phyloP scores from a whole-genome alignment of 92 coral and sea anemone species.

The Virgularia gustaviana region DNA sequence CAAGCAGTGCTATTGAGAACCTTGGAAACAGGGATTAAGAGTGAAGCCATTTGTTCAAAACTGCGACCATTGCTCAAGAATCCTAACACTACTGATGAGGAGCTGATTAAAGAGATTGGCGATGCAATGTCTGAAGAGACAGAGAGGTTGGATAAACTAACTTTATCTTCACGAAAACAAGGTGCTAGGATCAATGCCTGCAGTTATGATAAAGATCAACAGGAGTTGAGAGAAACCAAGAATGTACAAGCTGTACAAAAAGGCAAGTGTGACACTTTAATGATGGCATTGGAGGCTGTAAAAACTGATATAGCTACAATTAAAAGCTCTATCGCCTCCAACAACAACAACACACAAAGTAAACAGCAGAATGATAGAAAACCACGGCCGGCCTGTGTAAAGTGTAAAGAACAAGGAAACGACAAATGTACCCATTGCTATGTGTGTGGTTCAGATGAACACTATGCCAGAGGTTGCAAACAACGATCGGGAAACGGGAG shows the following conservation, averaged over 20 bases:
- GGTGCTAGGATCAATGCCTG: no score
- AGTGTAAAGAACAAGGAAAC: not conserved
- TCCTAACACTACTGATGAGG: not conserved
- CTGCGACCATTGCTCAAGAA: not conserved
- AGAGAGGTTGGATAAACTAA: conserved; percentile 8
- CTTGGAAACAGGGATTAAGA: not conserved
- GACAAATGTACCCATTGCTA: conserved; percentile 20
- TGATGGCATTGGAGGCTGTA: not conserved
- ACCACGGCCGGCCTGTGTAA: conserved; percentile 1
- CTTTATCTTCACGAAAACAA: conserved; percentile 17
- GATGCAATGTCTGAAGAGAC: conserved; percentile 33
- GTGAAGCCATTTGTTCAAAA: conserved; percentile 1
- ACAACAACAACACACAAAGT: not conserved
- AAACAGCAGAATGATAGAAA: not conserved
- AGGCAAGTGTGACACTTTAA: not conserved
- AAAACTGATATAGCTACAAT: not conserved
- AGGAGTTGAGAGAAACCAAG: not conserved
- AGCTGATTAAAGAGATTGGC: conserved; percentile 7
- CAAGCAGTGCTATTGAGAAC: conserved; percentile 4
- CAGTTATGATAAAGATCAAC: not conserved
- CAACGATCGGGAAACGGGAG: conserved; percentile 1
- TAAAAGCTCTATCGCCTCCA: conserved; percentile 2
- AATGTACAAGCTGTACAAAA: not conserved
- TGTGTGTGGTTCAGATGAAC: conserved; percentile 17
- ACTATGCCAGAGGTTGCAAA: not conserved